Evolutionary conservation across 2,888 invertebrate genomes (phyloP).

Genomic region (Drosophila borealis): DNA sequence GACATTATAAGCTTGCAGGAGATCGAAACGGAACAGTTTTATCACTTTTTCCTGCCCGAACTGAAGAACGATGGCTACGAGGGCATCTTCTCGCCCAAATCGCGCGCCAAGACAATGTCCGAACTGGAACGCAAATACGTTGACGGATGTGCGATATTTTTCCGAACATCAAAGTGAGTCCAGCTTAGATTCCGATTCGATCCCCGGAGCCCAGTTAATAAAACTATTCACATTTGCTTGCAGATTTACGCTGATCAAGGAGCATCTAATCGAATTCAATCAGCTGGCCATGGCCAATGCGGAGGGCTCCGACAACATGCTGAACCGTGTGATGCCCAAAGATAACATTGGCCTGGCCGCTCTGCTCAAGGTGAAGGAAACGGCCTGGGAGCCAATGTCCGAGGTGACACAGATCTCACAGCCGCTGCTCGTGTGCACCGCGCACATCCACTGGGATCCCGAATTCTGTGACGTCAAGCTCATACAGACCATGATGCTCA

Average conservation of each 20-base stretch:
- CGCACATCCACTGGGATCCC: constrained; percentile 99
- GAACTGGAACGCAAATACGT: constrained; percentile 98
- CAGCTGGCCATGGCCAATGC: constrained; percentile 99
- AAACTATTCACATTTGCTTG: constrained; percentile 51
- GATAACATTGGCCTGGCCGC: constrained; percentile 99
- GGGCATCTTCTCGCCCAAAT: constrained; percentile 99
- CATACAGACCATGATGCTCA: constrained; percentile 99
- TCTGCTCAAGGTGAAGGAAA: constrained; percentile 96
- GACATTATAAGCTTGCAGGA: constrained; percentile 99
- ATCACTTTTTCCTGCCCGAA: constrained; percentile 97
- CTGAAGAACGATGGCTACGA: constrained; percentile 95
- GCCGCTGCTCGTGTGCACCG: constrained; percentile 97
- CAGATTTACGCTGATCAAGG: constrained; percentile 97
- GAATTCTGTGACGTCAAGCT: constrained; percentile 99
- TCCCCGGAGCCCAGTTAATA: too few species aligned
- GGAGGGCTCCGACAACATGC: constrained; percentile 98
- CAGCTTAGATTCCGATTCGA: background rate
- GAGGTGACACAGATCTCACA: constrained; percentile 91
- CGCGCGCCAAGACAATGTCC: constrained; percentile 98
- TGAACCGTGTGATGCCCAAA: constrained; percentile 99
- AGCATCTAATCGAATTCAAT: constrained; percentile 99
- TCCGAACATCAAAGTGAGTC: constrained; percentile 94
- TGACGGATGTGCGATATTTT: constrained; percentile 99
- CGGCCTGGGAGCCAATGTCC: constrained; percentile 95
- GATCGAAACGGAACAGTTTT: constrained; percentile 99